These are phyloP conservation scores for Hoplodrina blanda DNA, from an alignment of 2,888 invertebrate genomes.

Conservation along the genomic window DNA sequence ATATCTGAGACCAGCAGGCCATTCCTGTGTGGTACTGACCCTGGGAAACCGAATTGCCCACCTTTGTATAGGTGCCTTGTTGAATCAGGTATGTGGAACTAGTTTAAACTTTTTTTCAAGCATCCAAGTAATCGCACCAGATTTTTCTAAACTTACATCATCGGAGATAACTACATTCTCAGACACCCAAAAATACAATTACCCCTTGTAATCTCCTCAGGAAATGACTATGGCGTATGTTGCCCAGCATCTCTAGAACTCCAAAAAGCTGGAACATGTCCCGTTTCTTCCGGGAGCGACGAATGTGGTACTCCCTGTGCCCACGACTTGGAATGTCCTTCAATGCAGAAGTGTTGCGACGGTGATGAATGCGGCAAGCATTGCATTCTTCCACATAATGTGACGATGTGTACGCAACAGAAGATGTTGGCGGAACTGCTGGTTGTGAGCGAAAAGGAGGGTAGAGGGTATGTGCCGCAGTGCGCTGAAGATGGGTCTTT, in stretches of 20 bases:
- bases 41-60: constrained; percentile 96
- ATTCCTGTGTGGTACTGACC: constrained; percentile 95
- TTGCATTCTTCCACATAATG: constrained; percentile 94
- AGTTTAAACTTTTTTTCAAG: background rate
- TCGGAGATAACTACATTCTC: background rate
- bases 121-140: background rate
- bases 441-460: constrained; percentile 94
- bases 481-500: constrained; percentile 94
- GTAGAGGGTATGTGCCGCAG: constrained; percentile 96
- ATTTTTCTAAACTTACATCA: background rate
- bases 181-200: background rate
- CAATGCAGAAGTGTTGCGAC: constrained; percentile 95
- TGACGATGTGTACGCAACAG: constrained; percentile 95
- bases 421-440: constrained; percentile 94
- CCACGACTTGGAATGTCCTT: constrained; percentile 95
- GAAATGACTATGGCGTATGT: constrained; percentile 97
- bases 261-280: constrained; percentile 95
- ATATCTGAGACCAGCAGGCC: constrained; percentile 94
- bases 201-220: constrained; percentile 70
- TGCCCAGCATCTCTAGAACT: constrained; percentile 95
- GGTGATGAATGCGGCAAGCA: constrained; percentile 93
- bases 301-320: constrained; percentile 93
- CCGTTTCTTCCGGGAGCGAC: constrained; percentile 85
- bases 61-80: constrained; percentile 95
- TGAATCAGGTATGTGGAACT: constrained; percentile 90